These are phyloP conservation scores for Amphipyra berbera DNA, from an alignment of 2,888 invertebrate genomes.

Conservation along the genomic window DNA sequence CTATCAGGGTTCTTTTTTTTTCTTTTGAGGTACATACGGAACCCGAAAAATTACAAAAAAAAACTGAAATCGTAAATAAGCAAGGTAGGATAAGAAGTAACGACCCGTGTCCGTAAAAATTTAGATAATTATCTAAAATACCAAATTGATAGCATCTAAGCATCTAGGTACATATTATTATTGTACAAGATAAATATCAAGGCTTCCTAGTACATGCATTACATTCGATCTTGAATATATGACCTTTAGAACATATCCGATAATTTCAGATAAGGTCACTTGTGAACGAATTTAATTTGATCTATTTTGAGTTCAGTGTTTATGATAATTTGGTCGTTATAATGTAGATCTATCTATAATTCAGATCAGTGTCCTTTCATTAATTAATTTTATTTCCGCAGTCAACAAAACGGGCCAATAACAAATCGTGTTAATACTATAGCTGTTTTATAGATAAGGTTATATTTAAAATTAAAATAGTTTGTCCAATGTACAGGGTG, in stretches of 20 bases:
- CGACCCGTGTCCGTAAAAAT: too few species aligned
- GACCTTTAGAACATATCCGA: conserved; percentile 32
- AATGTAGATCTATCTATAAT: conserved; percentile 11
- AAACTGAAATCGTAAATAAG: too few species aligned
- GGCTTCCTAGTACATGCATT: conserved; percentile 28
- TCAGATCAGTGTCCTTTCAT: background rate
- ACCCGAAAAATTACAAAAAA: too few species aligned
- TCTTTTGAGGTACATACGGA: too few species aligned
- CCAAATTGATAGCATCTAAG: background rate
- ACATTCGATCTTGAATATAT: conserved; percentile 24
- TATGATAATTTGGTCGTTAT: conserved; percentile 27
- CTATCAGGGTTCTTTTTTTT: too few species aligned
- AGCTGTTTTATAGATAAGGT: too few species aligned
- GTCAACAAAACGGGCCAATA: background rate
- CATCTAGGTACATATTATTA: conserved; percentile 17
- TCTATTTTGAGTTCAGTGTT: conserved; percentile 19
- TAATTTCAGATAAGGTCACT: conserved; percentile 47
- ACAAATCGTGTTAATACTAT: background rate
- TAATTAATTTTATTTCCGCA: conserved; percentile 8
- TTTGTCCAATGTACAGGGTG: too few species aligned
- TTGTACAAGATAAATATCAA: conserved; percentile 30
- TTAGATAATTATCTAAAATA: too few species aligned
- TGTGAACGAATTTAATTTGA: conserved; percentile 14
- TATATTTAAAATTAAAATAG: too few species aligned
- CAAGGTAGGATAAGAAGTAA: too few species aligned